Percentiles rank a stretch among this genome's conserved stretches.
Conservation (phyloP, 2,797 vertebrate genomes). For the Geotrypetes seraphini region DNA sequence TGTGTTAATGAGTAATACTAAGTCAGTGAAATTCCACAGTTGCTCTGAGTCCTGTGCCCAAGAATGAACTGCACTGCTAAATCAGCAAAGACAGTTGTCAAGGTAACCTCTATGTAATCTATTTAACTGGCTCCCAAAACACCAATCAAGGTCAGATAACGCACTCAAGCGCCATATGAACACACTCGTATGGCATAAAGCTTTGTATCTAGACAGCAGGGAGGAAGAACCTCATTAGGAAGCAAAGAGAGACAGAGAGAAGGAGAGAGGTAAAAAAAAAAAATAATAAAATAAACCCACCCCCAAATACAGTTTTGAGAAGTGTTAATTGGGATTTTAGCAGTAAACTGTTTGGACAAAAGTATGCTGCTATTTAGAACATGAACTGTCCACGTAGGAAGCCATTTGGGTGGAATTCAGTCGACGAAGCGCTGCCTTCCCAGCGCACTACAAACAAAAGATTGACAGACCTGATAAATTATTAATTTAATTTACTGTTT, state of each 20-base stretch:
- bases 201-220: conserved; percentile 69
- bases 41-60: conserved; percentile 62
- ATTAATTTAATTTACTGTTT: too few species aligned
- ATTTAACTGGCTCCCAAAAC: conserved; percentile 80
- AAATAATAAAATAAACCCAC: too few species aligned
- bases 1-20: conserved; percentile 81
- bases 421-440: too few species aligned
- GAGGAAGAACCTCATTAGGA: conserved; percentile 70
- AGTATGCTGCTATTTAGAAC: too few species aligned
- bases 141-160: conserved; percentile 79
- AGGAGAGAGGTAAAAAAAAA: too few species aligned
- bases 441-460: too few species aligned
- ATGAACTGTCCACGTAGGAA: background rate
- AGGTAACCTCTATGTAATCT: conserved; percentile 86
- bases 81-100: conserved; percentile 87
- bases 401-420: too few species aligned
- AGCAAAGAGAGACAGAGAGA: conserved; percentile 18
- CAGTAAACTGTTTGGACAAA: conserved; percentile 29
- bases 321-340: conserved; percentile 68
- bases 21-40: conserved; percentile 72
- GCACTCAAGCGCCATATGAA: conserved; percentile 65
- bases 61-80: conserved; percentile 75
- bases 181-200: conserved; percentile 65
- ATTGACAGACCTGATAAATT: too few species aligned
- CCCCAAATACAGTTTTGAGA: conserved; percentile 58